phyloP scores from a whole-genome alignment of 2,113 vertebrate genomes.

The Trogon melanurus region DNA sequence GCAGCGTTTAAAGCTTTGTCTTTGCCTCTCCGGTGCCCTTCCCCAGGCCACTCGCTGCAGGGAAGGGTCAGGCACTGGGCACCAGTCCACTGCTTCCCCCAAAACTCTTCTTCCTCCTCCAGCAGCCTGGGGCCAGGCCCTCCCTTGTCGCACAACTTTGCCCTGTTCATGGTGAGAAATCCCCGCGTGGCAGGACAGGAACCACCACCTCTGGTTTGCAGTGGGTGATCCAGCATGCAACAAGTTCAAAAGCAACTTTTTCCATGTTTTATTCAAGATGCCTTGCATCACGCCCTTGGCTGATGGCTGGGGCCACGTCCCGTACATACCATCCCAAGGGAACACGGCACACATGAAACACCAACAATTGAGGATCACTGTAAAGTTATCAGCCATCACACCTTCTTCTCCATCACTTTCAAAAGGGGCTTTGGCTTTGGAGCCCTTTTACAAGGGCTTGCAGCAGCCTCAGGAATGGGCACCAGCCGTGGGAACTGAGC shows the following conservation, averaged over 20 bases:
- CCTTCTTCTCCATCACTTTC: background rate
- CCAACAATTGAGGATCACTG: background rate
- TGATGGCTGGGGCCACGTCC: background rate
- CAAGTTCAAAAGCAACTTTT: background rate
- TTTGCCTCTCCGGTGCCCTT: background rate
- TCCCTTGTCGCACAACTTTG: background rate
- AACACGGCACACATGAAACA: accelerated
- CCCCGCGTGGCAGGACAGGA: background rate
- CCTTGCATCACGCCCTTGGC: background rate
- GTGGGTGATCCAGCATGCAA: background rate
- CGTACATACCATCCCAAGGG: accelerated
- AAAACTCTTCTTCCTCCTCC: background rate
- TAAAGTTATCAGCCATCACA: background rate
- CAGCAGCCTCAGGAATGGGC: accelerated
- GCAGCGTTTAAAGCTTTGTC: background rate
- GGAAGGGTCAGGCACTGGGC: background rate
- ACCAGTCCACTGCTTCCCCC: background rate
- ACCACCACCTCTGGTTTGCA: background rate
- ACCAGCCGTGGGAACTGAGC: accelerated
- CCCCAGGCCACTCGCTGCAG: background rate
- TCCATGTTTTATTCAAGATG: background rate
- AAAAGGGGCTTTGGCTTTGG: background rate
- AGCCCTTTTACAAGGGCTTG: background rate
- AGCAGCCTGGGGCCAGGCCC: too few relatives aligned
- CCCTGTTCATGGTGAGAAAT: background rate